Conservation (phyloP, 2,797 vertebrate species). For the Hemibagrus guttatus region DNA sequence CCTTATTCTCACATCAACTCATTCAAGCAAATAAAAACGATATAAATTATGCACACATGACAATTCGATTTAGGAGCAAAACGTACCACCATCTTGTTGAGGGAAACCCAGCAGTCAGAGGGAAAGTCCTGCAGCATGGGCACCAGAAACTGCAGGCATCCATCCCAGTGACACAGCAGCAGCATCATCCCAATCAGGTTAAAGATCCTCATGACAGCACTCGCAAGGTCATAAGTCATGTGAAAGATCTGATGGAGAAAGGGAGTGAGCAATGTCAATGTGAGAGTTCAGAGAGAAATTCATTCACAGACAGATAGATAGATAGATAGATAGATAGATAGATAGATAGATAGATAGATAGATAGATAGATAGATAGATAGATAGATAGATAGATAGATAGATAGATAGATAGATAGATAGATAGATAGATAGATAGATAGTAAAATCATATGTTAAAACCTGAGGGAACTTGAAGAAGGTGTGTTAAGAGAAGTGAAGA, state of each 20-base stretch:
- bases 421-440: no score
- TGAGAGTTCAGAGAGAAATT: neutral
- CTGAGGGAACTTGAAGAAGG: no score
- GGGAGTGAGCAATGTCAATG: neutral
- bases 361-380: neutral
- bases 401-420: no score
- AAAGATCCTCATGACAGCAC: conserved; percentile 84
- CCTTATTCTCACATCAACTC: neutral
- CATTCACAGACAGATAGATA: neutral
- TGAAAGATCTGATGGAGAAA: conserved; percentile 79
- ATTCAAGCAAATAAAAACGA: neutral
- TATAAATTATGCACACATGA: neutral
- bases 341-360: no score
- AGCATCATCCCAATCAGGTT: conserved; percentile 90
- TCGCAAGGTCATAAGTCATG: conserved; percentile 88
- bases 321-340: no score
- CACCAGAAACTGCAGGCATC: conserved; percentile 86
- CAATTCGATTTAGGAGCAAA: neutral
- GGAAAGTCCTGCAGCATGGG: conserved; percentile 90
- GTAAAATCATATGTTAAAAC: no score
- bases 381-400: neutral
- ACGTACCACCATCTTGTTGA: conserved; percentile 89
- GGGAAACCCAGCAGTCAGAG: conserved; percentile 85
- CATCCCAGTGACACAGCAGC: conserved; percentile 85
- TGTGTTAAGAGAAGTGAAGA: conserved; percentile 40